These are phyloP conservation scores for Quadroppia sp. DNA, from an alignment of 2,888 invertebrate species.

Conservation along the genomic window DNA sequence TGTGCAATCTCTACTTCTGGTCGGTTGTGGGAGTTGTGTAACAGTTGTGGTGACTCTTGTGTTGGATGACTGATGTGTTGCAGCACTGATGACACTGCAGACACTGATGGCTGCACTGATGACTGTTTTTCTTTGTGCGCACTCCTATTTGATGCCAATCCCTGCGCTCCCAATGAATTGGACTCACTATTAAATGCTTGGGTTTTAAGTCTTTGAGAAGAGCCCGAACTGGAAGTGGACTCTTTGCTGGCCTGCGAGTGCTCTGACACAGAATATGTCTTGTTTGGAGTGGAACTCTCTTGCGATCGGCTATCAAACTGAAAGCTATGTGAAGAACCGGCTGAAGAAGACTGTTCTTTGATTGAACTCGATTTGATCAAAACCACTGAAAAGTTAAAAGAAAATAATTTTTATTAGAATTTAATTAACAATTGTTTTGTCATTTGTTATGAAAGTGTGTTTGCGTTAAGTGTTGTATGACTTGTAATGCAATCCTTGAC, in stretches of 20 bases:
- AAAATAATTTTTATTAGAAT: not conserved
- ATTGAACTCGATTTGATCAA: conserved; percentile 11
- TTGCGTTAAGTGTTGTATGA: conserved; percentile 3
- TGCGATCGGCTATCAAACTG: not conserved
- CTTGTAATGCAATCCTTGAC: too few relatives aligned
- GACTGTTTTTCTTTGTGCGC: conserved; percentile 35
- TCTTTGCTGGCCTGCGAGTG: not conserved
- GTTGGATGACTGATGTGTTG: conserved; percentile 31
- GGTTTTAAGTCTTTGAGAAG: not conserved
- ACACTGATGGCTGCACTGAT: conserved; percentile 26
- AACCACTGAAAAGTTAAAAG: not conserved
- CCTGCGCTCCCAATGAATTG: conserved; percentile 10
- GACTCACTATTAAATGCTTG: not conserved
- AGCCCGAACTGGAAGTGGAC: conserved; percentile 20
- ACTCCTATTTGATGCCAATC: conserved; percentile 23
- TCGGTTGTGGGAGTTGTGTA: not conserved
- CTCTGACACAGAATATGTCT: not conserved
- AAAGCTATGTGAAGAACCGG: not conserved
- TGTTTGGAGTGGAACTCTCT: not conserved
- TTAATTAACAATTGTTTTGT: not conserved
- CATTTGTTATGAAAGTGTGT: not conserved
- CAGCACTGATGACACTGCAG: conserved; percentile 29
- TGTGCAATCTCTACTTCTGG: not conserved
- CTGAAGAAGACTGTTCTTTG: not conserved
- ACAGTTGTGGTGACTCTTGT: conserved; percentile 28